A percentile compares a stretch with the other conserved stretches of the same genome.
These are phyloP conservation scores for Sipha maydis DNA, from an alignment of 2,888 invertebrate genomes.

Conservation along the genomic window DNA sequence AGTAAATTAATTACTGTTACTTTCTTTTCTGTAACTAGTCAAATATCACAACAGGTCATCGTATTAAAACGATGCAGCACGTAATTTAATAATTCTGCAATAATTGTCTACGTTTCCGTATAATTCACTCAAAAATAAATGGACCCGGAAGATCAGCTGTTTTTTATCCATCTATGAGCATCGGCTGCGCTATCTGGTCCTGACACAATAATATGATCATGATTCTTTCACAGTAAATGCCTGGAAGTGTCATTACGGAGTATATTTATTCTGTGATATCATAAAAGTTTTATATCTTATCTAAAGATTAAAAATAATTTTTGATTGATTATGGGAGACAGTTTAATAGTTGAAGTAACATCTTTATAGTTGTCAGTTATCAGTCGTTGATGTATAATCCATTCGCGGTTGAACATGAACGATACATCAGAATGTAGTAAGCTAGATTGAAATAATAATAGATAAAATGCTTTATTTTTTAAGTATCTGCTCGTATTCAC, in stretches of 20 bases:
- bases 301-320: background rate
- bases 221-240: background rate
- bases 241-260: too few species aligned
- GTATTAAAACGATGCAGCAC: too few species aligned
- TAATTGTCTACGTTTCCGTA: too few species aligned
- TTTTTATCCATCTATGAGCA: background rate
- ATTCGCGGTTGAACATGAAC: conserved; percentile 8
- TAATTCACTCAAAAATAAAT: background rate
- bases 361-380: background rate
- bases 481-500: too few species aligned
- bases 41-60: too few species aligned
- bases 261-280: too few species aligned
- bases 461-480: too few species aligned
- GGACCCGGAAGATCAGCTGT: conserved; percentile 1
- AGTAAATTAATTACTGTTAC: too few species aligned
- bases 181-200: background rate
- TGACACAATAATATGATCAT: background rate
- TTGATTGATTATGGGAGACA: background rate
- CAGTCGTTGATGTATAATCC: background rate
- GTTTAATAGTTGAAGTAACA: background rate
- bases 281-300: background rate
- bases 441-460: background rate
- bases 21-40: too few species aligned
- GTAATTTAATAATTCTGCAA: too few species aligned
- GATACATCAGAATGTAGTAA: conserved; percentile 53